Evolutionary conservation across 2,113 vertebrate genomes (phyloP).

Genomic region (Solea solea): DNA sequence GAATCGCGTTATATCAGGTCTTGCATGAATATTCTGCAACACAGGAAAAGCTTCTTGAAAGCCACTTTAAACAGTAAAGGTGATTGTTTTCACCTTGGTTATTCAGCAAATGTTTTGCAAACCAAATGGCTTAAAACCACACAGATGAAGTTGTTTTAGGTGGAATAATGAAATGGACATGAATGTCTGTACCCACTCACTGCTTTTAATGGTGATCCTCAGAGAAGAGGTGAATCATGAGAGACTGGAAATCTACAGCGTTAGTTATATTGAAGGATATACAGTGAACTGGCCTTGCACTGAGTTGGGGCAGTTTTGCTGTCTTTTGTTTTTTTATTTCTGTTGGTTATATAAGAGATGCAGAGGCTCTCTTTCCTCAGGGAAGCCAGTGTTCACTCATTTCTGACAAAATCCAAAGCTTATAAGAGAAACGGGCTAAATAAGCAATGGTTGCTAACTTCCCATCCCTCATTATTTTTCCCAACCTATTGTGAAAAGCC

Average conservation of each 20-base stretch:
- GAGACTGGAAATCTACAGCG: constrained; percentile 16
- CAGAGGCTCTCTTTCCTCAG: constrained; percentile 26
- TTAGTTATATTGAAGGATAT: no score
- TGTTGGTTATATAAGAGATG: constrained; percentile 49
- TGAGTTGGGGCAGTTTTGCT: constrained; percentile 20
- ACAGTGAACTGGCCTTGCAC: neutral
- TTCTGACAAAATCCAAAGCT: constrained; percentile 11
- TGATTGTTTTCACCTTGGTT: neutral
- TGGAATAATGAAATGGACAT: constrained; percentile 14
- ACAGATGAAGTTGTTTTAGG: constrained; percentile 6
- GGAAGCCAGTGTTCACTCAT: constrained; percentile 25
- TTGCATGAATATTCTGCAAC: neutral
- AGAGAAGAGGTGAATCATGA: constrained; percentile 44
- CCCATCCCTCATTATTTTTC: neutral
- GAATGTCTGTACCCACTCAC: constrained; percentile 34
- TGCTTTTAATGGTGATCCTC: constrained; percentile 38
- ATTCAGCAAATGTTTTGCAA: neutral
- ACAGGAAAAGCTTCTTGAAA: constrained; percentile 1
- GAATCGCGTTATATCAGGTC: neutral
- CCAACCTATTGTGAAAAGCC: neutral
- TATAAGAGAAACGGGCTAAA: constrained; percentile 13
- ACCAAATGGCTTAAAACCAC: neutral
- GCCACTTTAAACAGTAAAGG: neutral
- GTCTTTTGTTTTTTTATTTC: constrained; percentile 20
- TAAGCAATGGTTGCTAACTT: neutral